A percentile compares a stretch with the other conserved stretches of the same genome.
These are phyloP conservation scores for Arion vulgaris DNA, from an alignment of 1,140 invertebrate species.

Conservation along the genomic window DNA sequence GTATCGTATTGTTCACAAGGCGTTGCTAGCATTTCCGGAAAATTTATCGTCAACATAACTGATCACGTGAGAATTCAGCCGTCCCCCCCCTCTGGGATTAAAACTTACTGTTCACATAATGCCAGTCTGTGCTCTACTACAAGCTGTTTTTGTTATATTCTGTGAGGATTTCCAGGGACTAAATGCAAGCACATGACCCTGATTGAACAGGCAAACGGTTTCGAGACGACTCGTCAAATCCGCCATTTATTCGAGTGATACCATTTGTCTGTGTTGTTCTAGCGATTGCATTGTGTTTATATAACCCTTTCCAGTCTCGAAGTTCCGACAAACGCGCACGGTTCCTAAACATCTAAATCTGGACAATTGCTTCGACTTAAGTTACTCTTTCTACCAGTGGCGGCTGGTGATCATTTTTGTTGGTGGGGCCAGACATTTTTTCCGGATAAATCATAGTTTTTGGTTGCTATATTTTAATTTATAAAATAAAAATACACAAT, in stretches of 20 bases:
- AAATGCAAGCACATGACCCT: not conserved
- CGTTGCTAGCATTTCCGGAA: slow-evolving; percentile 13
- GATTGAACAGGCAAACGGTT: slow-evolving; percentile 9
- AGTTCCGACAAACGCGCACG: not conserved
- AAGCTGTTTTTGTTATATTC: not conserved
- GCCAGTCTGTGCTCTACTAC: not conserved
- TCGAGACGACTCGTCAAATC: not conserved
- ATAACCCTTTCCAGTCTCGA: not conserved
- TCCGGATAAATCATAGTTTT: too few relatives aligned
- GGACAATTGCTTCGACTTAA: too few relatives aligned
- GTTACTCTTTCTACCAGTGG: too few relatives aligned
- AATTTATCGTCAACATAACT: not conserved
- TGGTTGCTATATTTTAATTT: too few relatives aligned
- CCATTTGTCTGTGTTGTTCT: not conserved
- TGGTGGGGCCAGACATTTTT: too few relatives aligned
- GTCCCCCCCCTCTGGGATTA: not conserved
- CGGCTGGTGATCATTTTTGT: too few relatives aligned
- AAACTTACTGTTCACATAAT: not conserved
- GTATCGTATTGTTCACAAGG: not conserved
- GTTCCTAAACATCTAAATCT: not conserved
- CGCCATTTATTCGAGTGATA: slow-evolving; percentile 8
- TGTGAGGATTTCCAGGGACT: not conserved
- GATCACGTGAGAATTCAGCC: not conserved
- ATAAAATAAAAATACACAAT: too few relatives aligned
- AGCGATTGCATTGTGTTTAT: not conserved